phyloP scores from a whole-genome alignment of 2,888 invertebrate genomes.

The Mythimna ferrago region DNA sequence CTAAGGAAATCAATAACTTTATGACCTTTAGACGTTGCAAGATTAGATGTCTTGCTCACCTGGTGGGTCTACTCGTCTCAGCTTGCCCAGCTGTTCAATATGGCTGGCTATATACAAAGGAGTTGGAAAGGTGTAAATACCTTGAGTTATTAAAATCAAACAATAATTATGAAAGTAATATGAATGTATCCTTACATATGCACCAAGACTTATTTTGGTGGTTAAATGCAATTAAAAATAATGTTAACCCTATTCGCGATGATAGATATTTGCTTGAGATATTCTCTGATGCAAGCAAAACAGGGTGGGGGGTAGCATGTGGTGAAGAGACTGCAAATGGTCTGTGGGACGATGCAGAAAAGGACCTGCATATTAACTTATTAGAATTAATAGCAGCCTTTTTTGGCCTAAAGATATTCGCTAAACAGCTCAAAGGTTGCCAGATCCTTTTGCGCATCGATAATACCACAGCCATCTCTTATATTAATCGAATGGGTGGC shows the following conservation, averaged over 20 bases:
- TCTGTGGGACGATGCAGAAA: neutral
- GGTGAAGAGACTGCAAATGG: neutral
- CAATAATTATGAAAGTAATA: slow-evolving; percentile 2
- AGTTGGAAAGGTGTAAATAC: neutral
- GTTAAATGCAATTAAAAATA: neutral
- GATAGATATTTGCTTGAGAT: neutral
- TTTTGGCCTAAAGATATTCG: neutral
- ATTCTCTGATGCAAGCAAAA: slow-evolving; percentile 8
- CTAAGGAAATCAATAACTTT: neutral
- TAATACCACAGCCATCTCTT: too few species aligned
- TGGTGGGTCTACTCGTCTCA: neutral
- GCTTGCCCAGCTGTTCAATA: slow-evolving; percentile 2
- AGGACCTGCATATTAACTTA: neutral
- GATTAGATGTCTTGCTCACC: slow-evolving; percentile 6
- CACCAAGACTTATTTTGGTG: slow-evolving; percentile 5
- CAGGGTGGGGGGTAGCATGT: neutral
- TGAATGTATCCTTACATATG: neutral
- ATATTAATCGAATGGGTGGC: too few species aligned
- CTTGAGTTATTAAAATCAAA: neutral
- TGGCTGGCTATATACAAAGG: neutral
- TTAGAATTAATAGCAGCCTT: slow-evolving; percentile 1
- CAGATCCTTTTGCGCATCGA: too few species aligned
- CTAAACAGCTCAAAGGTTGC: neutral
- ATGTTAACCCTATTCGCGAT: neutral
- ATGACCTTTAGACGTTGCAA: slow-evolving; percentile 1